Evolutionary conservation across 2,888 invertebrate species (phyloP), one percentile per base, ranked within the genome.

Genomic region (Campoplex capitator): DNA sequence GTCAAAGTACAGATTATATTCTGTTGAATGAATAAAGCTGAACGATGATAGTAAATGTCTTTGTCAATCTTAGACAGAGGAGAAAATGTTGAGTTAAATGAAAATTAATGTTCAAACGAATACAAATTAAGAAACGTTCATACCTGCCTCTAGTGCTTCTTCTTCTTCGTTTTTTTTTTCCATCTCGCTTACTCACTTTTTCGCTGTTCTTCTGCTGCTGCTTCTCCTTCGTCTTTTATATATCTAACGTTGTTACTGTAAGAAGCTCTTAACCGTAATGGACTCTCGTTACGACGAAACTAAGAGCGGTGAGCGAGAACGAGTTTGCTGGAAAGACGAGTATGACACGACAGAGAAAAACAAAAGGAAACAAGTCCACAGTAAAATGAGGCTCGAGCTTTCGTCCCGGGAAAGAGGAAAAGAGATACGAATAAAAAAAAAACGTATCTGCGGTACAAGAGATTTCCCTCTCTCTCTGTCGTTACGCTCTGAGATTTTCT

Each of bases 231-330:
- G 70, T 42, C 16, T 58, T 68, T 58, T 77, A 56, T 76, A 68
- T 73, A 48, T 76, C 58, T 28, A 28, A 67, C 70, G 67, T 67
- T 74, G 78, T 58, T 45, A 74, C 83, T 28, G 62, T 75, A 82
- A 80, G 83, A 23, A 83, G 76, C 83, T 80, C 71, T 83, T 73
- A 74, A 80, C 80, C 56, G 65, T 83, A 86, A 86, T 83, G 79
- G 83, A 77, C 48, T 71, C 83, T 86, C 51, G 71, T 83, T 73
- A 76, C 65, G 38, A 71, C 8, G 76, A 73, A 58, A 65, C 79
- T 28, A 86, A 58, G 70, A 65, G 54, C 70, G 78, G 73, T 65
- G 75, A 0, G 71, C 32, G 75, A 70, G 70, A 65, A 67, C 65
- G 75, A 80, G 77, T 62, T 71, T 16, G 42, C 28, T 45, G 54